Evolutionary conservation across 2,888 invertebrate species (phyloP).

Genomic region (Omphaloscelis lunosa): DNA sequence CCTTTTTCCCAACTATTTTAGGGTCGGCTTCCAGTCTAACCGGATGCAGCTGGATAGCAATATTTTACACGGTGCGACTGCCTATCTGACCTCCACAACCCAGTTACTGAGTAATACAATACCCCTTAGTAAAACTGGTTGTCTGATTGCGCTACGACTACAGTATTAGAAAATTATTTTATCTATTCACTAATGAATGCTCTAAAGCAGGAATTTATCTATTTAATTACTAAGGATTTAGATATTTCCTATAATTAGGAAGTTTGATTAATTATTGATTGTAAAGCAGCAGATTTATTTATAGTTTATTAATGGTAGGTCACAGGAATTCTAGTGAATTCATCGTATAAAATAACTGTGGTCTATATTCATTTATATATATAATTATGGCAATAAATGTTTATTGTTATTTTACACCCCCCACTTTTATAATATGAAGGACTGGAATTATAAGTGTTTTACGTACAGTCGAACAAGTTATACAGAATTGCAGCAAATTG

Average conservation of each 20-base stretch:
- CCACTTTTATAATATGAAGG: not conserved
- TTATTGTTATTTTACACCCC: conserved; percentile 5
- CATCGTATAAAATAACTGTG: conserved; percentile 41
- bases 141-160: conserved; percentile 56
- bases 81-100: not conserved
- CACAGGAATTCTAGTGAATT: conserved; percentile 53
- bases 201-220: conserved; percentile 43
- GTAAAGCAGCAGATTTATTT: conserved; percentile 53
- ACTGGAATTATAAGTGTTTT: conserved; percentile 2
- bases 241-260: conserved; percentile 57
- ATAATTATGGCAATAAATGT: conserved; percentile 20
- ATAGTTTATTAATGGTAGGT: conserved; percentile 39
- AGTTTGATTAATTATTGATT: conserved; percentile 34
- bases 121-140: not conserved
- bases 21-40: not conserved
- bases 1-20: not conserved
- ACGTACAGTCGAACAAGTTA: not conserved
- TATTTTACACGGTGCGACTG: not conserved
- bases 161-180: conserved; percentile 46
- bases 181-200: conserved; percentile 60
- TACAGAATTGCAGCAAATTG: no score
- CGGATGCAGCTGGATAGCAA: not conserved
- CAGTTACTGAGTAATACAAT: not conserved
- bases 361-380: conserved; percentile 29
- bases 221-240: conserved; percentile 34